Conservation (phyloP, 53 echinoderm and acorn worm genomes). For the Glandiceps talaboti region DNA sequence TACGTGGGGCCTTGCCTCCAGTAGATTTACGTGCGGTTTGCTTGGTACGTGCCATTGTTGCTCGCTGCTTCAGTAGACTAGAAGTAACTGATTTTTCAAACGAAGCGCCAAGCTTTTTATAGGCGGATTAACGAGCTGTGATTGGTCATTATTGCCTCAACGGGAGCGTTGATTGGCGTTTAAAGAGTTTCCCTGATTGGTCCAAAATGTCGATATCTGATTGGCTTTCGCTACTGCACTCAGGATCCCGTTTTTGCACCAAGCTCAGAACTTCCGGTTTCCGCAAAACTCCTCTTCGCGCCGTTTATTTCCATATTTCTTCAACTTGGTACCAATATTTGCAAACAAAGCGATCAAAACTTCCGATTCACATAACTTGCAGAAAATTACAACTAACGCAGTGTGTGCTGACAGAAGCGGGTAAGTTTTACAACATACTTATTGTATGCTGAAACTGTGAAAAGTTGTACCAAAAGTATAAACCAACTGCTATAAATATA, state of each 20-base stretch:
- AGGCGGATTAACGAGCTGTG: not conserved
- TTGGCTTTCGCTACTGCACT: not conserved
- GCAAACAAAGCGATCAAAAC: no score
- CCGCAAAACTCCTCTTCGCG: no score
- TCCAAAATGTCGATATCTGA: not conserved
- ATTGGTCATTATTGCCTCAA: not conserved
- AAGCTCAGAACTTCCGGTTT: not conserved
- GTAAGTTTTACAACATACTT: no score
- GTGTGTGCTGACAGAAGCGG: no score
- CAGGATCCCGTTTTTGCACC: not conserved
- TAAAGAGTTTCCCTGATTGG: not conserved
- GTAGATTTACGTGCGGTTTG: constrained; percentile 55
- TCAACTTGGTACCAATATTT: no score
- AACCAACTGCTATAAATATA: no score
- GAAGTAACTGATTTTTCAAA: not conserved
- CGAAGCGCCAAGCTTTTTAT: not conserved
- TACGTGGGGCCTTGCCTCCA: constrained; percentile 54
- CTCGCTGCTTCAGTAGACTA: no score
- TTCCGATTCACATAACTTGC: no score
- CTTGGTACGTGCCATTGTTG: constrained; percentile 54
- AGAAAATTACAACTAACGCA: no score
- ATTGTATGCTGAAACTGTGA: no score
- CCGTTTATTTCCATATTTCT: not conserved
- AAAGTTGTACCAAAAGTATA: no score
- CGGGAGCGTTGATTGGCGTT: not conserved